These are phyloP conservation scores for Lophotis ruficrista DNA, from an alignment of 2,113 vertebrate genomes.

Conservation along the genomic window DNA sequence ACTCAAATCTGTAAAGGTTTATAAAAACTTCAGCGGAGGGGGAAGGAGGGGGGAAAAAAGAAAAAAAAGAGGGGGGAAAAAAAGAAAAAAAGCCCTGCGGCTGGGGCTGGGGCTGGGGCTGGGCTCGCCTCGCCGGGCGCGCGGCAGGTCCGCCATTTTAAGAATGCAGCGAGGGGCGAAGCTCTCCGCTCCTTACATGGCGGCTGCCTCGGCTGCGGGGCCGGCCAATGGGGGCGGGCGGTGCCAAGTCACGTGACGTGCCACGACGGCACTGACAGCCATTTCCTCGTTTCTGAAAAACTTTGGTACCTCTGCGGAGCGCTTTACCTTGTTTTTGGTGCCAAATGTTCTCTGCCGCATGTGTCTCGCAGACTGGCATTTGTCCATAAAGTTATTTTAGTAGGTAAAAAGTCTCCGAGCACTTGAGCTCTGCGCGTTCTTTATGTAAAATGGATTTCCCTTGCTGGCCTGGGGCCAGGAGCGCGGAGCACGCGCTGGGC, in stretches of 20 bases:
- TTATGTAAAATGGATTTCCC: conserved; percentile 95
- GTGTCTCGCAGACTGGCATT: conserved; percentile 78
- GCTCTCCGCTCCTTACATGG: conserved; percentile 89
- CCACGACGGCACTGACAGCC: conserved; percentile 87
- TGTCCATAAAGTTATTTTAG: conserved; percentile 84
- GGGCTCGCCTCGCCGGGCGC: conserved; percentile 70
- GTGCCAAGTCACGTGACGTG: conserved; percentile 84
- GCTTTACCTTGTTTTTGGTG: conserved; percentile 72
- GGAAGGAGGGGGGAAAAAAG: not conserved
- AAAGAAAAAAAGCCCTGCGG: not conserved
- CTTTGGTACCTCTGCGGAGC: conserved; percentile 72
- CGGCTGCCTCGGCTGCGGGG: conserved; percentile 81
- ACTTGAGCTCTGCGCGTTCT: conserved; percentile 84
- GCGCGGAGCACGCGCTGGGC: conserved; percentile 78
- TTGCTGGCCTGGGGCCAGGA: conserved; percentile 86
- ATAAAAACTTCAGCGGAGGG: conserved; percentile 70
- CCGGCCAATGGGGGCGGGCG: conserved; percentile 82
- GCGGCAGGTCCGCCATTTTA: conserved; percentile 87
- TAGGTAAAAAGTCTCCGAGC: conserved; percentile 83
- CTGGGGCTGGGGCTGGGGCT: conserved; percentile 35
- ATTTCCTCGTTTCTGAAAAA: conserved; percentile 77
- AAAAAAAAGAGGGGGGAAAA: not conserved
- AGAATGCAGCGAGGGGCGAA: conserved; percentile 82
- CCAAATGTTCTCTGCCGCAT: conserved; percentile 72
- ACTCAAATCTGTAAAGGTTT: conserved; percentile 84